Evolutionary conservation across 2,113 vertebrate genomes (phyloP).

Genomic region (Peucedramus taeniatus): DNA sequence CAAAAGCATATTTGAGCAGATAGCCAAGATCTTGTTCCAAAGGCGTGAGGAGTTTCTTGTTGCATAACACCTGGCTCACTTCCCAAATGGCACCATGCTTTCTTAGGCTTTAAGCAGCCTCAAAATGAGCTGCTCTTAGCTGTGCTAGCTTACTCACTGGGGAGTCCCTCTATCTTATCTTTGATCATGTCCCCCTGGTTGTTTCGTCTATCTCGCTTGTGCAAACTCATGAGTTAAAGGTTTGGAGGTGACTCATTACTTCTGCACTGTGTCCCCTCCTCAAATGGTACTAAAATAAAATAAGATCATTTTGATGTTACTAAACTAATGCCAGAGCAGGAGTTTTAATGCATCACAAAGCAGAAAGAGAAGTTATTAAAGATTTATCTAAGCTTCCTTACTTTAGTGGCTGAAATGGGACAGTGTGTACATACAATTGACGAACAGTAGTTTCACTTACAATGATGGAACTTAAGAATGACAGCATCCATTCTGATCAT

Average conservation of each 20-base stretch:
- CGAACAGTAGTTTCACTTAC: neutral
- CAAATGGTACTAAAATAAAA: neutral
- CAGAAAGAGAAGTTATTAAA: slow-evolving; percentile 15
- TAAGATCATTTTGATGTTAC: neutral
- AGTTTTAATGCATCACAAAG: neutral
- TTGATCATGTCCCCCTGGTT: neutral
- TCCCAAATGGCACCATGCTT: slow-evolving; percentile 20
- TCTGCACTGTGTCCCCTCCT: neutral
- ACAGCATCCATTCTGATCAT: neutral
- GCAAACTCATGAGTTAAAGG: neutral
- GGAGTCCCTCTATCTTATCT: neutral
- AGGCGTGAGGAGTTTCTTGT: neutral
- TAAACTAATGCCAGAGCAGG: neutral
- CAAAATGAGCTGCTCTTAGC: neutral
- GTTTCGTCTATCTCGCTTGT: neutral
- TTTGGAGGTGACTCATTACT: slow-evolving; percentile 20
- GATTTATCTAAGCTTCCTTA: slow-evolving; percentile 18
- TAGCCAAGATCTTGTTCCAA: slow-evolving; percentile 11
- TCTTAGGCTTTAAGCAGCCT: slow-evolving; percentile 31
- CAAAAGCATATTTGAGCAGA: neutral
- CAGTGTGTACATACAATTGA: neutral
- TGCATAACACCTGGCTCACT: slow-evolving; percentile 29
- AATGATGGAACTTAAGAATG: neutral
- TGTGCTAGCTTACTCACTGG: neutral
- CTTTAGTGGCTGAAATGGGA: neutral